A percentile compares a stretch with the other conserved stretches of the same genome.
phyloP scores from a whole-genome alignment of 2,888 invertebrate genomes.

The Hylaea fasciaria region DNA sequence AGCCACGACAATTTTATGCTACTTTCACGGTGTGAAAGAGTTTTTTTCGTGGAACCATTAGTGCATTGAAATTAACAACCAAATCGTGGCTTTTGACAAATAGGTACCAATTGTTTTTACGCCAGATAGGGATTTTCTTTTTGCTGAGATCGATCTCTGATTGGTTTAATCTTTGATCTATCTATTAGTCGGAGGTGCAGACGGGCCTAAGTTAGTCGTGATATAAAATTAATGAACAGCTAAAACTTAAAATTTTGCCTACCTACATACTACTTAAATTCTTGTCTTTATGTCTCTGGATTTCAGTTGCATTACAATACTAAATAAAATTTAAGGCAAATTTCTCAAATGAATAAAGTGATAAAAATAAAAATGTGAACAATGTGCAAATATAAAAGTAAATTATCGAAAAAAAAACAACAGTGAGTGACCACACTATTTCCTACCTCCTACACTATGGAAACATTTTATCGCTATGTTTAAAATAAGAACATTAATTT shows the following conservation, averaged over 20 bases:
- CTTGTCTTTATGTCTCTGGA: too few relatives aligned
- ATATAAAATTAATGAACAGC: neutral
- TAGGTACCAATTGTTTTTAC: slow-evolving; percentile 46
- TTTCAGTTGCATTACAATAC: too few relatives aligned
- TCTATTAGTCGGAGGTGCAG: slow-evolving; percentile 38
- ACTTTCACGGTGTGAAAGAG: slow-evolving; percentile 70
- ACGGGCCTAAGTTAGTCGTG: slow-evolving; percentile 21
- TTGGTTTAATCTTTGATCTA: slow-evolving; percentile 14
- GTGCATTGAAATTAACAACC: slow-evolving; percentile 75
- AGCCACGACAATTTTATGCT: slow-evolving; percentile 65
- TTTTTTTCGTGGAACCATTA: slow-evolving; percentile 71
- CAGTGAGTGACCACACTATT: neutral
- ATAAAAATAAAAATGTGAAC: too few relatives aligned
- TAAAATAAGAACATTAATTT: slow-evolving; percentile 7
- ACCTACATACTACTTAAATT: too few relatives aligned
- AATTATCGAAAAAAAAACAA: slow-evolving; percentile 5
- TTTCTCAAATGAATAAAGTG: too few relatives aligned
- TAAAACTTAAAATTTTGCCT: too few relatives aligned
- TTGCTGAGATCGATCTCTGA: slow-evolving; percentile 28
- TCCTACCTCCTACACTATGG: neutral
- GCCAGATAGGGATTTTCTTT: slow-evolving; percentile 32
- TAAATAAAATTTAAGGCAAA: too few relatives aligned
- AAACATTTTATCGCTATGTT: neutral
- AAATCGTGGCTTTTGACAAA: slow-evolving; percentile 55
- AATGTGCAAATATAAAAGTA: neutral